Percentiles rank a stretch among this genome's conserved stretches.
Evolutionary conservation across 2,113 vertebrate genomes (phyloP).

Genomic region (Oncorhynchus kisutch): DNA sequence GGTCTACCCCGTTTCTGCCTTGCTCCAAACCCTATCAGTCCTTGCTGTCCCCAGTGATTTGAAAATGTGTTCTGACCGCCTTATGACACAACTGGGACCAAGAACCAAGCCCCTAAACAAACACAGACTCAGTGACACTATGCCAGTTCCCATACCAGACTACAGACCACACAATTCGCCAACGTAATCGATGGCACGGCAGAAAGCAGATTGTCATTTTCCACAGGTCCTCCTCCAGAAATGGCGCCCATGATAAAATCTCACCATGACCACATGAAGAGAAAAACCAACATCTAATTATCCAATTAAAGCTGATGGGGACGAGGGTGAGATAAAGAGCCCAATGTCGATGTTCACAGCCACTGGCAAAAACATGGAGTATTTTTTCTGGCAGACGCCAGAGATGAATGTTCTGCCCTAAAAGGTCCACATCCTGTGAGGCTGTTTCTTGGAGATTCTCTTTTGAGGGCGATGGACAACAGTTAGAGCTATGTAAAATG

Average conservation of each 20-base stretch:
- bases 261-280: slow-evolving; percentile 68
- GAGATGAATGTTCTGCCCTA: slow-evolving; percentile 11
- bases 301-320: slow-evolving; percentile 53
- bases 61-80: slow-evolving; percentile 44
- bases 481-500: not conserved
- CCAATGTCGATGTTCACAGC: slow-evolving; percentile 40
- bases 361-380: slow-evolving; percentile 33
- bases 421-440: slow-evolving; percentile 20
- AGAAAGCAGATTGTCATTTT: slow-evolving; percentile 29
- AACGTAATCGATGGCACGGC: not conserved
- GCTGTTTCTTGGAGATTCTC: not conserved
- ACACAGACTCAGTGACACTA: slow-evolving; percentile 22
- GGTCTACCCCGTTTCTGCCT: too few relatives aligned
- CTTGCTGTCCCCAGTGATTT: slow-evolving; percentile 4
- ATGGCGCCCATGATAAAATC: slow-evolving; percentile 73
- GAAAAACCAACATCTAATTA: slow-evolving; percentile 68
- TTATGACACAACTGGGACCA: slow-evolving; percentile 1
- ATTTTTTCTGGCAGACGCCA: slow-evolving; percentile 22
- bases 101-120: slow-evolving; percentile 38
- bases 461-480: not conserved
- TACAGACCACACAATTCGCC: slow-evolving; percentile 54
- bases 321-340: slow-evolving; percentile 25
- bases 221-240: slow-evolving; percentile 43
- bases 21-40: too few relatives aligned
- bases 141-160: slow-evolving; percentile 56